phyloP scores from a whole-genome alignment of 2,888 invertebrate genomes.

The Mesorhabditis belari region DNA sequence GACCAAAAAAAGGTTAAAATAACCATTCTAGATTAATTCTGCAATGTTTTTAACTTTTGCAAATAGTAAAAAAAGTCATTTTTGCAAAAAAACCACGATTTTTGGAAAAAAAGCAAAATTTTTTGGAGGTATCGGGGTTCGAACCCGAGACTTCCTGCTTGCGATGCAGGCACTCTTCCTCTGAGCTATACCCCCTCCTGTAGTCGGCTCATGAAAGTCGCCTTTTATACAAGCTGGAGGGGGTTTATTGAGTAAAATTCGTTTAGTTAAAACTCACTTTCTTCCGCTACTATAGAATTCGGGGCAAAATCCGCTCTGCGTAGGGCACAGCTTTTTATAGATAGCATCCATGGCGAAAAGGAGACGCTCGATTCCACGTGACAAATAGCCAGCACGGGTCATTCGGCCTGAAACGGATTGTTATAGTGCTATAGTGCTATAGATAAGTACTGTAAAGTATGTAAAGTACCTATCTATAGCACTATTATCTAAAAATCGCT shows the following conservation, averaged over 20 bases:
- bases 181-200: neutral
- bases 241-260: too few species aligned
- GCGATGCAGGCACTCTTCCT: neutral
- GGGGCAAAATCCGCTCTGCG: conserved; percentile 43
- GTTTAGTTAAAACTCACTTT: conserved; percentile 25
- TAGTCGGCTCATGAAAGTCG: too few species aligned
- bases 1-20: neutral
- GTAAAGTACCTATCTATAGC: too few species aligned
- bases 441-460: neutral
- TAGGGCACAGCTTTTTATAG: conserved; percentile 39
- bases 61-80: too few species aligned
- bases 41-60: too few species aligned
- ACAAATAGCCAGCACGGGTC: conserved; percentile 46
- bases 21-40: too few species aligned
- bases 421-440: neutral
- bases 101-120: neutral
- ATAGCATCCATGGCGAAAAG: conserved; percentile 43
- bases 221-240: too few species aligned
- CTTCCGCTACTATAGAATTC: conserved; percentile 47
- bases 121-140: neutral
- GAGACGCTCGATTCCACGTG: conserved; percentile 41
- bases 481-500: neutral
- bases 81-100: too few species aligned
- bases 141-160: neutral
- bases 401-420: conserved; percentile 29